Base-by-base conservation (phyloP, 1,140 invertebrate species). In the Tetranychus cinnabarinus region DNA sequence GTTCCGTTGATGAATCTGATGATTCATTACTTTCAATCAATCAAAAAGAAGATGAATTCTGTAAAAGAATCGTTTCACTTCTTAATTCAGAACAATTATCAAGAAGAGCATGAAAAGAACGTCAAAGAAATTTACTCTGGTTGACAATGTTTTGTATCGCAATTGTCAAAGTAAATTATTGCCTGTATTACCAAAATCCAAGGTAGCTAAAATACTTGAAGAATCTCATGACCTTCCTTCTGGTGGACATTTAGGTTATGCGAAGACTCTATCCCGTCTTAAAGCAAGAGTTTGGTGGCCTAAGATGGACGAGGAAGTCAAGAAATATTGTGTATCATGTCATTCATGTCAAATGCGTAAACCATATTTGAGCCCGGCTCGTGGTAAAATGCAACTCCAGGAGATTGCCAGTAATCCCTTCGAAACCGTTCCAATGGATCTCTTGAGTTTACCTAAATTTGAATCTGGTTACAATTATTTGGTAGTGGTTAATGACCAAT, bases 201-300 rank as follows among this genome's bases (percentile, higher is more conserved):
- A 4, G 10, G 13, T 12, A 12, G 12, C 10, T 31, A 15, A 4
- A 33, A 31, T 55, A n/a, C 34, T 55, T 10, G 33, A 31, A 31
- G 54, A 55, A 55, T 3, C 33, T 55, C 54, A 55, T 10, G 2
- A 55, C 4, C 10, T 13, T 5, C 10, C 15, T 12, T 12, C 33
- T 55, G 54, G 54, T 58, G 61, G 61, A 33, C 61, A 61, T 34
- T 45, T 61, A 2, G 61, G 61, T 2, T 2, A 31, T 12, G 31
- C 12, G 37, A 61, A 56, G 47, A 61, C 61, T 42, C 36, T 23
- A 12, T 54, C n/a, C 10, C 37, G 39, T 42, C 15, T 61, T 34
- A 56, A 35, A 31, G 8, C 10, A n/a, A 15, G 55, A 45, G 59
- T 48, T 58, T 61, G 46, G 13, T 56, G 42, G 52, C 31, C 4